Evolutionary conservation across 2,888 invertebrate genomes (phyloP).

Genomic region (Apamea epomidion): DNA sequence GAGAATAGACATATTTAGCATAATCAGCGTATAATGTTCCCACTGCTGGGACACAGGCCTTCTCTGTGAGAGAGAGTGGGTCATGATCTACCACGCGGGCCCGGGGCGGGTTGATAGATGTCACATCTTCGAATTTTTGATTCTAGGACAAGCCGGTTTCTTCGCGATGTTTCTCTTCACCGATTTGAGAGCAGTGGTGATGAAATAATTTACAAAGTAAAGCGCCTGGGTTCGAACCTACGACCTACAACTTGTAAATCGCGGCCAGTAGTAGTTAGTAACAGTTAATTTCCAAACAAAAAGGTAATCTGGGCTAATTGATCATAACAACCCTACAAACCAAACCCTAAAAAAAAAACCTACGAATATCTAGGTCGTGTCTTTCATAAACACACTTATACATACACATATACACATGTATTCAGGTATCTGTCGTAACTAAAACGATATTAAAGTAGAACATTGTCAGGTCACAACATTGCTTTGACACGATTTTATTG

Average conservation of each 20-base stretch:
- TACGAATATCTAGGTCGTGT: conserved; percentile 18
- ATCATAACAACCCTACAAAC: background rate
- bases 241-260: background rate
- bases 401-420: background rate
- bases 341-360: background rate
- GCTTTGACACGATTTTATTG: conserved; percentile 52
- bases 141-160: background rate
- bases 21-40: no score
- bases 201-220: background rate
- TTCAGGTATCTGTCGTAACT: conserved; percentile 11
- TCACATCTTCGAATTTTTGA: no score
- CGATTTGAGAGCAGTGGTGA: background rate
- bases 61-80: no score
- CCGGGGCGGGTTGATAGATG: no score
- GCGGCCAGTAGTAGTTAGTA: background rate
- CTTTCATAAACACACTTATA: conserved; percentile 5
- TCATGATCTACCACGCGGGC: no score
- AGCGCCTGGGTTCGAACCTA: background rate
- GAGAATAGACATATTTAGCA: no score
- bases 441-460: conserved; percentile 3
- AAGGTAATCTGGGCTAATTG: conserved; percentile 15
- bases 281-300: conserved; percentile 12
- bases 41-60: no score
- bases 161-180: background rate
- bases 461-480: conserved; percentile 14